phyloP scores from a whole-genome alignment of 2,113 vertebrate species.

The Boulengeromyrus knoepffleri region DNA sequence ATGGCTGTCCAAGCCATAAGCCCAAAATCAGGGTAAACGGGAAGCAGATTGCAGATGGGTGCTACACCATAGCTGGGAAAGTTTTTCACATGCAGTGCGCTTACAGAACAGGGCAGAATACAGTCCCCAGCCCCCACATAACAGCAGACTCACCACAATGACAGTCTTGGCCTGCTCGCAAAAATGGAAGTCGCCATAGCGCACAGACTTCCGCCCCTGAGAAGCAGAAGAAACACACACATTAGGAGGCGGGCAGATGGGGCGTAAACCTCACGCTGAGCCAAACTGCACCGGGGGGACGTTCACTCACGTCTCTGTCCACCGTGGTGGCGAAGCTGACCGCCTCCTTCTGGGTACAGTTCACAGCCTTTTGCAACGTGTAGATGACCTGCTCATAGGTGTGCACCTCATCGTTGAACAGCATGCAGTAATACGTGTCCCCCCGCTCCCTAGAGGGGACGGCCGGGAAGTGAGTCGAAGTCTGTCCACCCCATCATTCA shows the following conservation, averaged over 20 bases:
- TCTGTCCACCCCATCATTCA: not conserved
- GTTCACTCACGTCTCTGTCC: conserved; percentile 84
- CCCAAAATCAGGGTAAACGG: not conserved
- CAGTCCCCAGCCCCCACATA: not conserved
- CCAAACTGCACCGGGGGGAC: not conserved
- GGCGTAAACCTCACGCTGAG: not conserved
- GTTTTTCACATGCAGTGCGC: not conserved
- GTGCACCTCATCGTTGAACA: conserved; percentile 98
- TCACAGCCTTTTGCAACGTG: conserved; percentile 94
- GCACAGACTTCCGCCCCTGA: conserved; percentile 90
- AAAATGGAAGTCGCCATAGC: conserved; percentile 87
- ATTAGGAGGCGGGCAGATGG: not conserved
- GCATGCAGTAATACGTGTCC: conserved; percentile 92
- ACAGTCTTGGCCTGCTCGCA: conserved; percentile 93
- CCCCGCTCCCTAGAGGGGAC: conserved; percentile 63
- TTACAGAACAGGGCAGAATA: not conserved
- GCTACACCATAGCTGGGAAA: not conserved
- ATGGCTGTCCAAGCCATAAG: not conserved
- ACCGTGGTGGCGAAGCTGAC: conserved; percentile 94
- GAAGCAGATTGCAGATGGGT: not conserved
- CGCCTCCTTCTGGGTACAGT: conserved; percentile 92
- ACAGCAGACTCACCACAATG: conserved; percentile 79
- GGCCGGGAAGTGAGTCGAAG: not conserved
- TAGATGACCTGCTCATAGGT: conserved; percentile 98
- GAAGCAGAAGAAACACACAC: not conserved